Conservation (phyloP, 2,797 vertebrate genomes). For the Falco novaeseelandiae region DNA sequence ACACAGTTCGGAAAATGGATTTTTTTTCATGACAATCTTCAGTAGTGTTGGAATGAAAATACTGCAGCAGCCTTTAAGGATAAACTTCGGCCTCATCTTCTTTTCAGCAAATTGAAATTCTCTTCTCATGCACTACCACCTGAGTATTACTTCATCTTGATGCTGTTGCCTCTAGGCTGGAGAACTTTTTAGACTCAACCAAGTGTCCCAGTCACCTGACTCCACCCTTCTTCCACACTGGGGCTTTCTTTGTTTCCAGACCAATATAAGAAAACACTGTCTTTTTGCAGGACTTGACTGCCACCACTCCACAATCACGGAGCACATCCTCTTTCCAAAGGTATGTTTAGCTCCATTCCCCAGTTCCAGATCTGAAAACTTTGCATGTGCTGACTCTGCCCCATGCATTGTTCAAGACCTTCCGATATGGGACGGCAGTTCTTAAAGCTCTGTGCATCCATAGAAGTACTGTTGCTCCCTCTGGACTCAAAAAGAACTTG, state of each 20-base stretch:
- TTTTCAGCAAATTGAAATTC: slow-evolving; percentile 10
- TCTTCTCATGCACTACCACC: not conserved
- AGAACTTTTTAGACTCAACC: not conserved
- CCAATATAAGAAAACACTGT: not conserved
- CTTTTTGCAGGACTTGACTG: not conserved
- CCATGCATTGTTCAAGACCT: not conserved
- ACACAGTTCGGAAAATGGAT: slow-evolving; percentile 55
- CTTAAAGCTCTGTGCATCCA: not conserved
- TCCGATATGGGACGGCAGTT: not conserved
- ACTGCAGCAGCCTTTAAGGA: slow-evolving; percentile 24
- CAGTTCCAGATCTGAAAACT: not conserved
- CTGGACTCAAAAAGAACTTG: not conserved
- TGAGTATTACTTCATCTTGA: not conserved
- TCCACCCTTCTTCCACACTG: not conserved
- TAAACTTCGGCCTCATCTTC: slow-evolving; percentile 8
- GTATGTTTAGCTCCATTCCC: not conserved
- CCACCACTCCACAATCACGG: not conserved
- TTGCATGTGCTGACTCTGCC: not conserved
- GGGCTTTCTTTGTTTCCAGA: not conserved
- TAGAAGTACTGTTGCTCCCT: not conserved
- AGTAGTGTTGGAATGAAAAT: slow-evolving; percentile 30
- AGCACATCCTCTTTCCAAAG: not conserved
- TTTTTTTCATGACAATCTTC: slow-evolving; percentile 45
- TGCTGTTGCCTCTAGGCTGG: not conserved
- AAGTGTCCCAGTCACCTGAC: not conserved